Percentiles rank a stretch among this genome's conserved stretches.
Evolutionary conservation across 2,113 vertebrate genomes (phyloP).

Genomic region (Zosterops pallidus): DNA sequence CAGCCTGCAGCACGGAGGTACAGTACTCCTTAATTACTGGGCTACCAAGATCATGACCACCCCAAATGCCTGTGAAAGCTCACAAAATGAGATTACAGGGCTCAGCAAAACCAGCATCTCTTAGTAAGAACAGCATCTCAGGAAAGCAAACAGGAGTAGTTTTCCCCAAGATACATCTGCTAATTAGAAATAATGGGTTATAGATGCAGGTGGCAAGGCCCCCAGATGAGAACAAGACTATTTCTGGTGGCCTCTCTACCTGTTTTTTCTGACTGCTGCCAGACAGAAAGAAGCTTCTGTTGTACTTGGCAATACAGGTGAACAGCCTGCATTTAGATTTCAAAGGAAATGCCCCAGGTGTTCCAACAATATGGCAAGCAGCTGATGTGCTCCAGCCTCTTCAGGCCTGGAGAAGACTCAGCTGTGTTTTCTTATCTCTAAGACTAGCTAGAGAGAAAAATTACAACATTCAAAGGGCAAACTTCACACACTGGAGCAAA

Average conservation of each 20-base stretch:
- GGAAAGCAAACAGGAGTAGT: background rate
- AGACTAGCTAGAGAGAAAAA: conserved; percentile 50
- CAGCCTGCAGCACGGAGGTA: conserved; percentile 42
- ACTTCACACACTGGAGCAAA: background rate
- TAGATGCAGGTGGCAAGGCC: background rate
- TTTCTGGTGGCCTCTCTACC: background rate
- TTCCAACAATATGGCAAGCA: conserved; percentile 70
- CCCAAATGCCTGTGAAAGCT: conserved; percentile 36
- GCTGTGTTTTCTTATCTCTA: conserved; percentile 38
- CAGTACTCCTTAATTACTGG: conserved; percentile 66
- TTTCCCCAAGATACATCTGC: background rate
- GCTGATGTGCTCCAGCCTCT: conserved; percentile 45
- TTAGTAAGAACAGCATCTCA: background rate
- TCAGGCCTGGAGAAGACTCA: conserved; percentile 28
- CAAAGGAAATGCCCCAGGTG: conserved; percentile 69
- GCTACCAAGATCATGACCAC: conserved; percentile 59
- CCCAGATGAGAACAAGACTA: background rate
- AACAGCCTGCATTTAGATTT: conserved; percentile 71
- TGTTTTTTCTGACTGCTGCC: background rate
- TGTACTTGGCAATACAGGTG: conserved; percentile 74
- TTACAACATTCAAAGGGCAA: conserved; percentile 26
- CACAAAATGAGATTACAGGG: background rate
- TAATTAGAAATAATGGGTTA: conserved; percentile 49
- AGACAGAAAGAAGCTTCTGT: conserved; percentile 63
- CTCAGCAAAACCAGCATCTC: background rate